A percentile compares a stretch with the other conserved stretches of the same genome.
Evolutionary conservation across 2,797 vertebrate species (phyloP).

Genomic region (Oreochromis mossambicus): DNA sequence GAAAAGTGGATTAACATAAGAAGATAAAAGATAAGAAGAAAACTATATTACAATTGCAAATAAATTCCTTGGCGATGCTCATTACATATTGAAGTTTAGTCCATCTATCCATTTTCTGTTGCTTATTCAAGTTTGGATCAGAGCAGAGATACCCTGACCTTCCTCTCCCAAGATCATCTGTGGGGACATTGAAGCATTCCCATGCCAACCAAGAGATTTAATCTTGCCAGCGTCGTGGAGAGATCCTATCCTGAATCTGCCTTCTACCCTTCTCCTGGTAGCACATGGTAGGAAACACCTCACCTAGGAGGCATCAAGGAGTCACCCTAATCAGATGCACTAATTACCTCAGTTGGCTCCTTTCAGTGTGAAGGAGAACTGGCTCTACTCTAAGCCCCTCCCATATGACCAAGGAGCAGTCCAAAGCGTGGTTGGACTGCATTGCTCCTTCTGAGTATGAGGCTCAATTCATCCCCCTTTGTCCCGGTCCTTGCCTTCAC

Average conservation of each 20-base stretch:
- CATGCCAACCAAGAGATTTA: neutral
- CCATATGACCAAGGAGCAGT: neutral
- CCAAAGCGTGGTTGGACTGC: neutral
- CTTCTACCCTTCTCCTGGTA: neutral
- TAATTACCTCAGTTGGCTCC: neutral
- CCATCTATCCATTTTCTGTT: neutral
- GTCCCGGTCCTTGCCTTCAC: accelerated
- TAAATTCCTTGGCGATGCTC: neutral
- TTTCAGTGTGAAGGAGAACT: neutral
- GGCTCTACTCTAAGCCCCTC: neutral
- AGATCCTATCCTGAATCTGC: neutral
- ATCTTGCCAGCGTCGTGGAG: accelerated
- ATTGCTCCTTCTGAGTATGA: neutral
- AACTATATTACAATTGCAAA: neutral
- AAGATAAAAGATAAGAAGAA: neutral
- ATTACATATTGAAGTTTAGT: neutral
- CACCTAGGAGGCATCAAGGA: neutral
- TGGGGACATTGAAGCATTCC: neutral
- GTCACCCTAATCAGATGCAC: neutral
- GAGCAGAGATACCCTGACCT: neutral
- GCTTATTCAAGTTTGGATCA: neutral
- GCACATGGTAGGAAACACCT: neutral
- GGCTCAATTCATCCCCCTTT: neutral
- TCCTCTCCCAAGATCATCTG: neutral
- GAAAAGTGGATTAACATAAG: neutral